phyloP scores from a whole-genome alignment of 1,140 invertebrate species.

The Philotrypesis tridentata region DNA sequence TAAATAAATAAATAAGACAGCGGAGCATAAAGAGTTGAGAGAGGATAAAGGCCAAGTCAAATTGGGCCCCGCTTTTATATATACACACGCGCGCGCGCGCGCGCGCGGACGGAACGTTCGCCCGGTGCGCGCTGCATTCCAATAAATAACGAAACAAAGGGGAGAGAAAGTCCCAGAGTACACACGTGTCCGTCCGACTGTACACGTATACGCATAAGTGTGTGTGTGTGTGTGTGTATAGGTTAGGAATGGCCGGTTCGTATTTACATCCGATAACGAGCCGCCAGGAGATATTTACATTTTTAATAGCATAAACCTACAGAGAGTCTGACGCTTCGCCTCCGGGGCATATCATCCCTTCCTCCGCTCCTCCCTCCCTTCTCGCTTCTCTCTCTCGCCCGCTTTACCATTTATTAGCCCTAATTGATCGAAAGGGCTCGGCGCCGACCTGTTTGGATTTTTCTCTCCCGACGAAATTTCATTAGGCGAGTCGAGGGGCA shows the following conservation, averaged over 20 bases:
- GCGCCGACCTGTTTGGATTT: conserved; percentile 23
- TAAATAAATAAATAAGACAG: neutral
- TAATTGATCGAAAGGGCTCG: conserved; percentile 70
- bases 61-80: neutral
- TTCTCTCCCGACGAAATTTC: conserved; percentile 58
- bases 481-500: conserved; percentile 50
- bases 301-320: conserved; percentile 73
- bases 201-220: no score
- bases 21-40: neutral
- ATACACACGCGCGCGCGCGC: neutral
- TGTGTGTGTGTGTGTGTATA: neutral
- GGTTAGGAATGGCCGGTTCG: conserved; percentile 53
- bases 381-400: no score
- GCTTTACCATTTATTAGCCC: conserved; percentile 71
- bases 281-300: conserved; percentile 73
- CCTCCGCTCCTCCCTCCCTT: conserved; percentile 54
- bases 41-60: conserved; percentile 14
- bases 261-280: conserved; percentile 74
- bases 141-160: conserved; percentile 72
- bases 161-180: conserved; percentile 16
- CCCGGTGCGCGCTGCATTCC: conserved; percentile 53
- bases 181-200: no score
- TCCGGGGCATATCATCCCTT: neutral
- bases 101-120: conserved; percentile 9
- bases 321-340: conserved; percentile 51